Percentiles rank a stretch among this genome's conserved stretches.
These are phyloP conservation scores for Nezara viridula DNA, from an alignment of 2,888 invertebrate species.

Conservation along the genomic window DNA sequence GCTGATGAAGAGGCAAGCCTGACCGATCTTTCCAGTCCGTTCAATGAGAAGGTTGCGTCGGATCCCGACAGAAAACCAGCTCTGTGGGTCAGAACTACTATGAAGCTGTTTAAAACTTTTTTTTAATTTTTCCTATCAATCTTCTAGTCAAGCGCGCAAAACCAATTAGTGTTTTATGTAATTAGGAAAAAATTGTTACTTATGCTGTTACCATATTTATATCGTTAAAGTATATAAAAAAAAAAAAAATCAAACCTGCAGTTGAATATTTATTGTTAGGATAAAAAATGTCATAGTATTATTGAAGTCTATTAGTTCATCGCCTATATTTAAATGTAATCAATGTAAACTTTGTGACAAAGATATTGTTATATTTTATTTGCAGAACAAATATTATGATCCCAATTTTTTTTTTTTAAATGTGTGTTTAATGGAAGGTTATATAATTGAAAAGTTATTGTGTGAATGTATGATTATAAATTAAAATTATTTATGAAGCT, in stretches of 20 bases:
- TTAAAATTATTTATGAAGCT: neutral
- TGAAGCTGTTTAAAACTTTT: slow-evolving; percentile 81
- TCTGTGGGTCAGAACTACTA: slow-evolving; percentile 83
- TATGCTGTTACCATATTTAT: neutral
- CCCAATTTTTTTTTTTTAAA: neutral
- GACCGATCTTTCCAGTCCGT: slow-evolving; percentile 72
- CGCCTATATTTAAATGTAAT: neutral
- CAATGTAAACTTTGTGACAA: neutral
- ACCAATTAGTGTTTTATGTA: neutral
- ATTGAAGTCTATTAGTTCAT: neutral
- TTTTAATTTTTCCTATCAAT: slow-evolving; percentile 72
- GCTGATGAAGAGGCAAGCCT: slow-evolving; percentile 82
- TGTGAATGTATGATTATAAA: neutral
- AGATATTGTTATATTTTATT: neutral
- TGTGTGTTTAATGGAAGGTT: neutral
- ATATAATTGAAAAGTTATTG: neutral
- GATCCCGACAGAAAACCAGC: slow-evolving; percentile 80
- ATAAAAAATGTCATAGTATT: neutral
- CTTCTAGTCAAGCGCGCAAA: neutral
- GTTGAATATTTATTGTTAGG: neutral
- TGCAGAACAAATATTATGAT: neutral
- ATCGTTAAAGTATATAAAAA: neutral
- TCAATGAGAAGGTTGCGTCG: slow-evolving; percentile 72
- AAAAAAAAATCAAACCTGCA: neutral
- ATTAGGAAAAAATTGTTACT: neutral